Conservation (phyloP, 1,140 invertebrate species). For the Cotesia vestalis region DNA sequence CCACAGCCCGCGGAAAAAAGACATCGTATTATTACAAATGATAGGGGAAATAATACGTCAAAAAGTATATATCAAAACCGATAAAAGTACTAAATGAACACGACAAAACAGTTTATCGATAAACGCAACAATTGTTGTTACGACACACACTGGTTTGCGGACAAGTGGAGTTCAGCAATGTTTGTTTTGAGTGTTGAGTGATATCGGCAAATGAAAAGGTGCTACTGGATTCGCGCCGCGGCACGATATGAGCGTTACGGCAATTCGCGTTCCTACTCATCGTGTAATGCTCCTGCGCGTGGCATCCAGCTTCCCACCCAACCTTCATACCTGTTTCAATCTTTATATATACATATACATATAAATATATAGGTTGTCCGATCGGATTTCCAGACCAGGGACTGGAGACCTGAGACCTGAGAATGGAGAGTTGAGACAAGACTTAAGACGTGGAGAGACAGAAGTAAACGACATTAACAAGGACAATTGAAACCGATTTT, state of each 20-base stretch:
- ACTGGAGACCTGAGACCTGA: not conserved
- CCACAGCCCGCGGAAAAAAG: slow-evolving; percentile 73
- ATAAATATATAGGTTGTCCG: not conserved
- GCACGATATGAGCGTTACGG: slow-evolving; percentile 39
- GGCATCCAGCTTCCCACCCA: slow-evolving; percentile 24
- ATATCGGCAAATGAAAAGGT: slow-evolving; percentile 12
- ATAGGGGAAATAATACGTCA: not conserved
- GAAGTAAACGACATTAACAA: no score
- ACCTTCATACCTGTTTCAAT: not conserved
- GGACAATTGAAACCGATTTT: no score
- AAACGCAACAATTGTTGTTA: no score
- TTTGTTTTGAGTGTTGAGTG: not conserved
- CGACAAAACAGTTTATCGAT: not conserved
- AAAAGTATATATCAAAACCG: slow-evolving; percentile 1
- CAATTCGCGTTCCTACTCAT: not conserved
- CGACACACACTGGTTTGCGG: no score
- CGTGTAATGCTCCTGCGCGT: slow-evolving; percentile 20
- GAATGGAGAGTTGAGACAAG: no score
- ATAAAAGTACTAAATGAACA: not conserved
- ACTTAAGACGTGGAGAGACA: no score
- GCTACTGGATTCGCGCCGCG: slow-evolving; percentile 30
- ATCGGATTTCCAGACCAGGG: not conserved
- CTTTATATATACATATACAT: not conserved
- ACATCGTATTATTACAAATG: slow-evolving; percentile 53
- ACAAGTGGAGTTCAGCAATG: not conserved